phyloP scores from a whole-genome alignment of 2,797 vertebrate species.

The Peromyscus eremicus region DNA sequence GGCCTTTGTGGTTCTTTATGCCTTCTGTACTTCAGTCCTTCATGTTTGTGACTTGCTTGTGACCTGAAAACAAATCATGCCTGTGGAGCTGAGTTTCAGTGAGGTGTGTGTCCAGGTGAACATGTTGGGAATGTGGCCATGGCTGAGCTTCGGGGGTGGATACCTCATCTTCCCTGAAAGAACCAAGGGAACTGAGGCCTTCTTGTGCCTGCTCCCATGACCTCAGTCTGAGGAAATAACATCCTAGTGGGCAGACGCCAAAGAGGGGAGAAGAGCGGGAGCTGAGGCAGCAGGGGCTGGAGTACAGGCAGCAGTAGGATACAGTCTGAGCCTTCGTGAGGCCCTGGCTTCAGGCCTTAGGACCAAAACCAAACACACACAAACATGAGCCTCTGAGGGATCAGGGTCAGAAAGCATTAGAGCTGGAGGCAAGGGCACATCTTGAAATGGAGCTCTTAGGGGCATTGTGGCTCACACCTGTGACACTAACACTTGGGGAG shows the following conservation, averaged over 20 bases:
- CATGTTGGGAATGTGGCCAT: neutral
- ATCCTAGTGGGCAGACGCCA: constrained; percentile 43
- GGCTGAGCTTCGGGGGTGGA: neutral
- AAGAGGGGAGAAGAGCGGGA: neutral
- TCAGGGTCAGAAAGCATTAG: neutral
- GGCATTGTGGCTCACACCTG: neutral
- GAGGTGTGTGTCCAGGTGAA: constrained; percentile 38
- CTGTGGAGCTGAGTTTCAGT: constrained; percentile 55
- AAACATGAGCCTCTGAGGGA: neutral
- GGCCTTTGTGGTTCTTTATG: constrained; percentile 61
- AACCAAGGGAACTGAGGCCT: neutral
- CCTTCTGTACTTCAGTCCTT: constrained; percentile 60
- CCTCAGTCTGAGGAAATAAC: constrained; percentile 34
- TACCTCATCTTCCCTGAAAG: constrained; percentile 29
- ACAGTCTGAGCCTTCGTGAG: neutral
- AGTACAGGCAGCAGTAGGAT: neutral
- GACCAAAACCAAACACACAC: neutral
- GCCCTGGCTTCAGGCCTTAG: neutral
- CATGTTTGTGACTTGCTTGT: constrained; percentile 64
- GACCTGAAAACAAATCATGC: constrained; percentile 41
- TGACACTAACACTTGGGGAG: neutral
- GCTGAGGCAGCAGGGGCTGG: neutral
- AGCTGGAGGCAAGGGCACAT: neutral
- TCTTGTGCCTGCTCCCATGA: neutral
- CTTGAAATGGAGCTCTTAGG: constrained; percentile 47